Conservation (phyloP, 2,888 invertebrate species). For the Amiota minor region DNA sequence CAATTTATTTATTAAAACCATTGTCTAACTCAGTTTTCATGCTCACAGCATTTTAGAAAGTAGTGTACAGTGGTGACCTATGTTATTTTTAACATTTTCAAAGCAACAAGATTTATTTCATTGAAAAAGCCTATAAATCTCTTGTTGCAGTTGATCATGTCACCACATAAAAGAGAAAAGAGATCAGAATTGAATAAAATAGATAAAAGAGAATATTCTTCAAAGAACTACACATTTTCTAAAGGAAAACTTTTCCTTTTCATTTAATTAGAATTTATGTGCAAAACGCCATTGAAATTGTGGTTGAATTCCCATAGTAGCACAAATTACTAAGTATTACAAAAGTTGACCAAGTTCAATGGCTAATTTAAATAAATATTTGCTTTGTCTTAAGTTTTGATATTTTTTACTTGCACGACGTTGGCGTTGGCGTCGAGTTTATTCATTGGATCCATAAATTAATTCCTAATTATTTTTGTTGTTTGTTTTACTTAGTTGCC, state of each 20-base stretch:
- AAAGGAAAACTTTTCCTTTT: not conserved
- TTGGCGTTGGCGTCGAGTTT: no score
- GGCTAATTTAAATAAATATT: slow-evolving; percentile 2
- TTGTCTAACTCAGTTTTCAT: not conserved
- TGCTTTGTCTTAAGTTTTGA: not conserved
- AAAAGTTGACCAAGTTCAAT: slow-evolving; percentile 26
- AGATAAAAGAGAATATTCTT: no score
- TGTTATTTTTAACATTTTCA: not conserved
- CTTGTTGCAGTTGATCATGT: no score
- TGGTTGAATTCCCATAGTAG: not conserved
- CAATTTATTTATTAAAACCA: not conserved
- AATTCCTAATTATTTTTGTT: slow-evolving; percentile 11
- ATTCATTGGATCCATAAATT: not conserved
- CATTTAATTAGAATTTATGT: slow-evolving; percentile 23
- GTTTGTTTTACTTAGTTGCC: not conserved
- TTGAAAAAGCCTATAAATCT: slow-evolving; percentile 4
- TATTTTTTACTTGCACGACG: not conserved
- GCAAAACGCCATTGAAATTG: slow-evolving; percentile 2
- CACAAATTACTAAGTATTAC: not conserved
- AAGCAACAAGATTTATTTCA: not conserved
- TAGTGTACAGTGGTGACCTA: not conserved
- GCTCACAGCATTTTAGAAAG: not conserved
- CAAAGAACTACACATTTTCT: not conserved
- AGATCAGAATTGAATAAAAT: no score
- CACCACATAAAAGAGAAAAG: no score